These are phyloP conservation scores for Trachurus trachurus DNA, from an alignment of 2,797 vertebrate species.

Conservation along the genomic window DNA sequence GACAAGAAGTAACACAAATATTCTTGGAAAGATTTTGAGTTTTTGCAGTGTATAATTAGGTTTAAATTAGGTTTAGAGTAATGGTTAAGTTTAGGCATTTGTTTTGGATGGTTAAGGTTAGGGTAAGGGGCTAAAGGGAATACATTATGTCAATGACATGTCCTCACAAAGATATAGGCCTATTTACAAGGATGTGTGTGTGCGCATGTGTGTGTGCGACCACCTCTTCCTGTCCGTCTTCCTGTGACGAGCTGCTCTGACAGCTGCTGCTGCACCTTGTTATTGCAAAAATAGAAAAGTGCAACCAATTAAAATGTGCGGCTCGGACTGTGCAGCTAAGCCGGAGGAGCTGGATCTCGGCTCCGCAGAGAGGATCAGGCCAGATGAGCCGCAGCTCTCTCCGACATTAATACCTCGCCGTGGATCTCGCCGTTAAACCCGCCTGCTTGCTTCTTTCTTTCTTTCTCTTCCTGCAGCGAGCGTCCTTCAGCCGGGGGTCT, in stretches of 20 bases:
- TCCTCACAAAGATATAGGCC: too few relatives aligned
- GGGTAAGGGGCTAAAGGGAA: too few relatives aligned
- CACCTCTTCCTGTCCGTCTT: background rate
- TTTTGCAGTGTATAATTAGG: too few relatives aligned
- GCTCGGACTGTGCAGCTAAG: slow-evolving; percentile 52
- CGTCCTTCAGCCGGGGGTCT: slow-evolving; percentile 57
- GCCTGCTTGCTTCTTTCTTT: too few relatives aligned
- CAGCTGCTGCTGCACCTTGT: slow-evolving; percentile 51
- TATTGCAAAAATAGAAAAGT: slow-evolving; percentile 58
- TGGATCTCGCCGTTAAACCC: slow-evolving; percentile 47
- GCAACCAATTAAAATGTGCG: slow-evolving; percentile 65
- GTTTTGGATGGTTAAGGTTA: too few relatives aligned
- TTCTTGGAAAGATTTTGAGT: too few relatives aligned
- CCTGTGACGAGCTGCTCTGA: slow-evolving; percentile 32
- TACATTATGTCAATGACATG: too few relatives aligned
- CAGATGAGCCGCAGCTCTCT: slow-evolving; percentile 61
- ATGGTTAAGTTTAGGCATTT: too few relatives aligned
- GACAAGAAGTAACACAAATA: too few relatives aligned
- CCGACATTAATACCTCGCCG: slow-evolving; percentile 60
- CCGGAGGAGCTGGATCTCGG: slow-evolving; percentile 31
- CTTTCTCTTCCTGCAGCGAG: slow-evolving; percentile 52
- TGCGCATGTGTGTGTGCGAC: too few relatives aligned
- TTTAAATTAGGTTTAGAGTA: too few relatives aligned
- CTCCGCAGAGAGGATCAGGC: slow-evolving; percentile 60
- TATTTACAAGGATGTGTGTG: too few relatives aligned